Conservation (phyloP, 2,797 vertebrate species). For the Notamacropus eugenii region DNA sequence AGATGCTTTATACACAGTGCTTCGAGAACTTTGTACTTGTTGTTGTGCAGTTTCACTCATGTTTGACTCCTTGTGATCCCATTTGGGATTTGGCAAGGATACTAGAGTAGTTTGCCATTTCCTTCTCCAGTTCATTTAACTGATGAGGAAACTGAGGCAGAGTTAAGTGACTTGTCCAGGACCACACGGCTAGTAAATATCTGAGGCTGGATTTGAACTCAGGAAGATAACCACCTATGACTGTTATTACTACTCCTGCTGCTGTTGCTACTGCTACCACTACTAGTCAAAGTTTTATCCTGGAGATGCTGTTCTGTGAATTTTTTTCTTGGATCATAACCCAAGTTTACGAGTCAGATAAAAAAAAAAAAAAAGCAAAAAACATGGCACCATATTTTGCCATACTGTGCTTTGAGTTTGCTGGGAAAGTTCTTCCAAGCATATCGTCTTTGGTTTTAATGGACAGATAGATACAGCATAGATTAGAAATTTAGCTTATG, state of each 20-base stretch:
- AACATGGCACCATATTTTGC: neutral
- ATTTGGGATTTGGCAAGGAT: too few species aligned
- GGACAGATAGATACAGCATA: neutral
- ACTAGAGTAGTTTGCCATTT: too few species aligned
- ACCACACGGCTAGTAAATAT: too few species aligned
- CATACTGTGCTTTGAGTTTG: neutral
- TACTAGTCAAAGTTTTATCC: neutral
- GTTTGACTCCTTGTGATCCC: too few species aligned
- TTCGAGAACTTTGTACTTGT: neutral
- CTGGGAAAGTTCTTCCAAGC: neutral
- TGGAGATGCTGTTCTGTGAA: neutral
- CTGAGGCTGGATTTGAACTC: too few species aligned
- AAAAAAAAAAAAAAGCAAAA: conserved; percentile 13
- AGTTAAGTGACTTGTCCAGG: too few species aligned
- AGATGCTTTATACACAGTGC: too few species aligned
- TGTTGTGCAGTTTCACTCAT: too few species aligned
- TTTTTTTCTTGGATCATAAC: neutral
- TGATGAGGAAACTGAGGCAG: too few species aligned
- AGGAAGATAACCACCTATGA: too few species aligned
- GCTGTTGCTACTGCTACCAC: neutral
- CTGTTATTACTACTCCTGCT: neutral
- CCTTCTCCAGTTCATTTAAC: too few species aligned
- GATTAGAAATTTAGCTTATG: neutral
- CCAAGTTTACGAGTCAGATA: neutral
- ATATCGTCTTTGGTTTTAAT: conserved; percentile 12